Base-by-base conservation (phyloP, 92 coral and sea anemone genomes). In the Zoanthus sansibaricus region DNA sequence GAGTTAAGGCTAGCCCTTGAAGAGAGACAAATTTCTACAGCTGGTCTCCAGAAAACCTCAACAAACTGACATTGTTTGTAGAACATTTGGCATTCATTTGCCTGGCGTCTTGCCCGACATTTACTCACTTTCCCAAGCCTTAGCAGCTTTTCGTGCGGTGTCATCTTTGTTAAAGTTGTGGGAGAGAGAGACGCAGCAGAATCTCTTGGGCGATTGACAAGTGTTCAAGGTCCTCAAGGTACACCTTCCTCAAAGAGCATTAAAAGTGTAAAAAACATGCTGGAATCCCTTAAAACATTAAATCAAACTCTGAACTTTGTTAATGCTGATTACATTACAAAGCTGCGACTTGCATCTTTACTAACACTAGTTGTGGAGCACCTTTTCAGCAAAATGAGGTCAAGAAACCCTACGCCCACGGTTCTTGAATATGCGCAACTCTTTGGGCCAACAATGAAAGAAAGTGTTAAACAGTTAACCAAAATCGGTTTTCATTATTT, bases 211-310 rank as follows among this genome's bases (percentile, higher is more conserved):
- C 77, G 82, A 74, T 47, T 33, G 64, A 54, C 88, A n/a, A 52
- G 69, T 20, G 70, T 80, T 58, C 92, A 89, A 69, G 92, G 92
- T 14, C 89, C 89, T 31, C 82, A 89, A 33, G 92, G 92, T 16
- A 86, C 66, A 42, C 69, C 86, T 54, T 86, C 89, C 21, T 71
- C 75, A 17, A 85, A 89, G 76, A 71, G 92, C 82, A 66, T 85
- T 16, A 64, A 46, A 4, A 89, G 92, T 70, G 79, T 84, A 62
- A 66, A 89, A 44, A 48, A 84, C 71, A 71, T 84, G 78, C 21
- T 55, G 52, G 44, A 70, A 46, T 84, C 89, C 54, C 86, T 89
- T 25, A 31, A 78, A 46, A 33, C 47, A 7, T 46, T 84, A 37
- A 59, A 89, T 30, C 33, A 76, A 78, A 64, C 78, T 45, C 13